phyloP scores from a whole-genome alignment of 2,797 vertebrate species.

The Podargus strigoides region DNA sequence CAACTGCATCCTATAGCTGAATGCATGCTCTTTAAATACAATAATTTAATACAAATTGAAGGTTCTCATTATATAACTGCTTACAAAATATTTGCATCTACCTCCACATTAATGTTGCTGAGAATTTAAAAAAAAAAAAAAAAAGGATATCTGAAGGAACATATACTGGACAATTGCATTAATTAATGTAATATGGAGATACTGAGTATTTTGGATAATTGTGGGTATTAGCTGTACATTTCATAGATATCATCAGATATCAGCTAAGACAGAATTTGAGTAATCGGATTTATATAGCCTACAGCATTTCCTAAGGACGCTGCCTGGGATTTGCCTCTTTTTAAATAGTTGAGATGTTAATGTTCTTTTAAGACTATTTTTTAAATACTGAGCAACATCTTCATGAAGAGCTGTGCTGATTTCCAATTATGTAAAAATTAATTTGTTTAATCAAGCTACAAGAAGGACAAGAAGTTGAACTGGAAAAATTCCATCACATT shows the following conservation, averaged over 20 bases:
- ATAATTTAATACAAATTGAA: background rate
- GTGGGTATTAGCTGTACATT: background rate
- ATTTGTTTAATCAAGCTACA: constrained; percentile 59
- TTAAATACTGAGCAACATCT: constrained; percentile 7
- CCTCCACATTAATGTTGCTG: background rate
- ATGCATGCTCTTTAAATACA: background rate
- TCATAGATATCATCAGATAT: constrained; percentile 1
- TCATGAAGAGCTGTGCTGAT: background rate
- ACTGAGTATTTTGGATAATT: background rate
- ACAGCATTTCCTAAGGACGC: constrained; percentile 1
- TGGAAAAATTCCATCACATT: constrained; percentile 40
- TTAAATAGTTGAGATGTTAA: constrained; percentile 26
- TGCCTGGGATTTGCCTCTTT: background rate
- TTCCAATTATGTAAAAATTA: constrained; percentile 59
- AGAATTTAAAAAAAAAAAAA: background rate
- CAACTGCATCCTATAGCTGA: background rate
- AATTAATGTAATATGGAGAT: background rate
- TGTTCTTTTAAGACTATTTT: constrained; percentile 9
- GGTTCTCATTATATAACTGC: background rate
- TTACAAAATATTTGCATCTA: constrained; percentile 12
- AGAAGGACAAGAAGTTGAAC: constrained; percentile 22
- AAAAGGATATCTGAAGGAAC: background rate
- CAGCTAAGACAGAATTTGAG: background rate
- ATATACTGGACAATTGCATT: background rate
- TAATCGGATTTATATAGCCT: constrained; percentile 26